A percentile compares a stretch with the other conserved stretches of the same genome.
phyloP scores from a whole-genome alignment of 2,113 vertebrate species.

The Macquaria australasica region DNA sequence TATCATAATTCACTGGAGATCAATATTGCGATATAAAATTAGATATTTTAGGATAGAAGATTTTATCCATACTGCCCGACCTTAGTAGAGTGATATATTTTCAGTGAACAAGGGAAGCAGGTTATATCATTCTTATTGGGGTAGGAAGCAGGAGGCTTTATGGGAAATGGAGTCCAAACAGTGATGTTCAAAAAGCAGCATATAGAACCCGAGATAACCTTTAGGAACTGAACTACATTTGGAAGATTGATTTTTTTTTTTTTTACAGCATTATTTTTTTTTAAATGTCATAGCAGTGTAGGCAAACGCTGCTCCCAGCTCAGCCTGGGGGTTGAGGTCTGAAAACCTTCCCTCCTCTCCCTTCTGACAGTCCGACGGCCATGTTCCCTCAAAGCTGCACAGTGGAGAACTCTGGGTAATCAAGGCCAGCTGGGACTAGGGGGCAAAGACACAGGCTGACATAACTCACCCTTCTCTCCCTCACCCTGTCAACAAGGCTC shows the following conservation, averaged over 20 bases:
- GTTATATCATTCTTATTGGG: neutral
- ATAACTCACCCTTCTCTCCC: constrained; percentile 64
- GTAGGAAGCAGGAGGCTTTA: constrained; percentile 58
- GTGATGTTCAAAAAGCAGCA: neutral
- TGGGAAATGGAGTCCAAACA: constrained; percentile 8
- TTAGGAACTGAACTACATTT: neutral
- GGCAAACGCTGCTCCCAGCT: neutral
- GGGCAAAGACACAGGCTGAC: constrained; percentile 71
- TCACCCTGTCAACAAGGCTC: constrained; percentile 66
- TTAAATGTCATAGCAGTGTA: too few relatives aligned
- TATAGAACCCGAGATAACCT: neutral
- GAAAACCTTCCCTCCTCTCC: constrained; percentile 28
- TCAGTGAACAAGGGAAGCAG: neutral
- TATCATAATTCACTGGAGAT: too few relatives aligned
- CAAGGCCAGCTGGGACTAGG: constrained; percentile 70
- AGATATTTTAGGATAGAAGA: neutral
- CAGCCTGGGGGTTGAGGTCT: constrained; percentile 26
- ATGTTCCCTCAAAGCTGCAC: constrained; percentile 33
- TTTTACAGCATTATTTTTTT: neutral
- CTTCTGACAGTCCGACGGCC: constrained; percentile 23
- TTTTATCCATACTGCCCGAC: neutral
- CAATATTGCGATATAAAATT: neutral
- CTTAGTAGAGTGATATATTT: neutral
- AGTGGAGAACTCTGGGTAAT: constrained; percentile 68
- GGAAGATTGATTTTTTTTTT: neutral